Evolutionary conservation across 2,888 invertebrate genomes (phyloP), one percentile per base, ranked within the genome.

Genomic region (Liposcelis brunnea): DNA sequence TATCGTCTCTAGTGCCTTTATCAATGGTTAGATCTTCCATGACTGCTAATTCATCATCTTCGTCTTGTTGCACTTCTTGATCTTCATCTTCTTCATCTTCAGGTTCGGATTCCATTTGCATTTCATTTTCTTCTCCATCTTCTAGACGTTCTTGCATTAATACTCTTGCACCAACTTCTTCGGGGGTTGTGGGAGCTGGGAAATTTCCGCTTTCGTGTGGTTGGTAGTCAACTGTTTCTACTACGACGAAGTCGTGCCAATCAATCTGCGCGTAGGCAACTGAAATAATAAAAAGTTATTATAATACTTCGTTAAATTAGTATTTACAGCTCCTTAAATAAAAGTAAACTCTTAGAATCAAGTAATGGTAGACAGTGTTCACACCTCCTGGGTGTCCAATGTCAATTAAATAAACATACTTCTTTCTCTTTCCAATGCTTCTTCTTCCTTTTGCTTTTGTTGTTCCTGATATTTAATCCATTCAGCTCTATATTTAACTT

Each of bases 241-340:
- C 98, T 0, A 99, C 97, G 1, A 98, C 97, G 64, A 99, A 99
- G 64, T 98, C 97, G 61, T 99, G 98, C 98, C 98, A 99, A 61
- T 99, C 98, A 51, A 98, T 95, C 58, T 91, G 91, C 0, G 95
- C 94, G 61, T 98, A 98, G 0, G 87, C 87, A 21, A 87, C 77
- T 72, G 49, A 47, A 62, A 60, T 16, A 31, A 47, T 31, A 47
- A 40, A 8, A 38, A 21, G 36, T 19, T 11, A 48, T 34, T 11
- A 45, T 34, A 12, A 31, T 7, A 38, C 6, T 26, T 21, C 14
- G 19, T n/a, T n/a, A n/a, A n/a, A n/a, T n/a, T n/a, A n/a, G n/a
- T 18, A 37, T 36, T 15, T 31, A 35, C 1, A 4, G 21, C 8
- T 33, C 33, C 31, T 8, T 32, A 37, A 15, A 31, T 33, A 44